Conservation (phyloP, 1,140 invertebrate genomes). For the Chymomyza costata region DNA sequence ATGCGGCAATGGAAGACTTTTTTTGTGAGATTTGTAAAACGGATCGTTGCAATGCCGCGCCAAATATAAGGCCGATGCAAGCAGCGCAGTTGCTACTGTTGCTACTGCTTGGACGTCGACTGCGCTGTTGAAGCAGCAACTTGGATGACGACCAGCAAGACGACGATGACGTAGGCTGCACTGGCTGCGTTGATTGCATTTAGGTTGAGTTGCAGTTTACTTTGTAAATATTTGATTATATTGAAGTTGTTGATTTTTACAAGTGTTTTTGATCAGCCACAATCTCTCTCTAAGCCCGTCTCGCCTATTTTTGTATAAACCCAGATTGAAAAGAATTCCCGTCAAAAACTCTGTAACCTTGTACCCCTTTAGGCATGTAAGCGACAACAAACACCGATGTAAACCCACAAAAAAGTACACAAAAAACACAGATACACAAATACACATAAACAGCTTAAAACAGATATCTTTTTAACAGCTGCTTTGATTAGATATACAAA, state of each 20-base stretch:
- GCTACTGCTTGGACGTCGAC: constrained; percentile 3
- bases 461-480: constrained; percentile 2
- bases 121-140: constrained; percentile 32
- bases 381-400: constrained; percentile 23
- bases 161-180: constrained; percentile 5
- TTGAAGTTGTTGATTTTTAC: constrained; percentile 24
- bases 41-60: constrained; percentile 59
- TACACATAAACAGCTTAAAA: neutral
- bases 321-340: no score
- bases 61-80: constrained; percentile 38
- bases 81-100: constrained; percentile 14
- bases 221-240: constrained; percentile 66
- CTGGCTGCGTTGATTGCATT: constrained; percentile 51
- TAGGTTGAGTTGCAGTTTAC: constrained; percentile 65
- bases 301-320: no score
- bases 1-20: constrained; percentile 42
- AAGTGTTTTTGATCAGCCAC: constrained; percentile 8
- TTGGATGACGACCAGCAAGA: neutral
- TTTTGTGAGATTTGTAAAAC: constrained; percentile 60
- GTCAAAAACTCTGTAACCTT: constrained; percentile 3
- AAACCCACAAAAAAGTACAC: constrained; percentile 15
- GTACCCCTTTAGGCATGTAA: constrained; percentile 46
- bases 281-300: no score
- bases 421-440: constrained; percentile 1
- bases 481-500: constrained; percentile 42